Base-by-base conservation (phyloP, 1,140 invertebrate genomes). In the Pseudachorutes palmiensis region DNA sequence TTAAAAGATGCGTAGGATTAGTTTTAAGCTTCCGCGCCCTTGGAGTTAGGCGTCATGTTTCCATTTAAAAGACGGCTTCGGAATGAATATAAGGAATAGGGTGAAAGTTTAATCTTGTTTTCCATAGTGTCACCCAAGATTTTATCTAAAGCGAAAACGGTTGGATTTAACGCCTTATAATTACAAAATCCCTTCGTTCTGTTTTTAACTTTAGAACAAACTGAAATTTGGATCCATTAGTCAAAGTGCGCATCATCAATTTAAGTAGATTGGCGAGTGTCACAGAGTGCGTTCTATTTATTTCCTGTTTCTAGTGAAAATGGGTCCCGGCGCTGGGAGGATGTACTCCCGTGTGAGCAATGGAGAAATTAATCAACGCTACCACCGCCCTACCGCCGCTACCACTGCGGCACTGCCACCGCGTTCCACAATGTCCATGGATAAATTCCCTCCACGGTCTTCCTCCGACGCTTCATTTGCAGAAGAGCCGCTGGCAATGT, bases 301-400 rank as follows among this genome's bases (percentile, higher is more conserved):
- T 59, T 61, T 58, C 31, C 51, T 45, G 49, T 60, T 68, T 69
- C 48, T 67, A 72, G 67, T 67, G 64, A 72, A 72, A 69, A 61
- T 67, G 69, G 69, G 41, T 36, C 22, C 12, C 3, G 68, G 65
- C 65, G 30, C 64, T 57, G 68, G 66, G 59, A 72, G 64, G 55
- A 64, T 61, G 29, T 74, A 71, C 66, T 71, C 68, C 28, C 70
- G 72, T 65, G 59, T 74, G 67, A 74, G 72, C 66, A 74, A 74
- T 62, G 72, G 72, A 22, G 70, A 71, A 66, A 74, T 74, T 71
- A 74, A 71, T 71, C 72, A 74, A 70, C 69, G 63, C 33, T 69
- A 68, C 41, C 64, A 66, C 26, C 24, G 63, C n/a, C 51, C 64
- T 31, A 55, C 63, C 5, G 24, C 51, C 51, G 12, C 51, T 26